Base-by-base conservation (phyloP, 2,113 vertebrate genomes). In the Talpa occidentalis region DNA sequence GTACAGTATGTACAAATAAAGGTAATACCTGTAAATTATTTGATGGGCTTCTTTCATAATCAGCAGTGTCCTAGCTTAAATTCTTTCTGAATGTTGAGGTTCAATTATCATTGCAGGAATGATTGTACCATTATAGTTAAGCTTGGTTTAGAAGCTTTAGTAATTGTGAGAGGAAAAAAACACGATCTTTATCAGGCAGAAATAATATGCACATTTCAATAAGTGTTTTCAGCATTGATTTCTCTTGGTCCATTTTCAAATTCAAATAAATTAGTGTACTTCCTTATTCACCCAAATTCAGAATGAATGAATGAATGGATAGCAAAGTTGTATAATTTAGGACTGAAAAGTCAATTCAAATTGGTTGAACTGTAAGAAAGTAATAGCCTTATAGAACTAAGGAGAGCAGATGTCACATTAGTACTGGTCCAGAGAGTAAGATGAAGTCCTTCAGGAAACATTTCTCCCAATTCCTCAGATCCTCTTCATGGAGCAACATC, bases 201-300 rank as follows among this genome's bases (percentile, higher is more conserved):
- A 94, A 60, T 93, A 90, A 79, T 42, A 84, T 28, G 79, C 6
- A 69, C 44, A 73, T 87, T 93, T 89, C 35, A 35, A 22, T 74
- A 69, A 78, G 62, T 69, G 73, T 47, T 94, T 94, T 94, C 22
- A 66, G 52, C 76, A 42, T 42, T 93, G 76, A 90, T 15, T 78
- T 90, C 85, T 92, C n/a, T 92, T 94, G 92, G 24, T 72, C 19
- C 72, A 83, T 73, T 95, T 93, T 91, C 44, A 76, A 93, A 93
- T 76, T 85, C 59, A 52, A 83, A 35, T 30, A 76, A 66, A 82
- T 85, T 64, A 11, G 73, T 30, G 42, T 77, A 37, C 16, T 93
- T 81, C 47, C 62, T 70, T 66, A 85, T 37, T 85, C 17, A 35
- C 6, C 16, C 64, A 84, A 73, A 90, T 91, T 92, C 52, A 87